Conservation (phyloP, 2,113 vertebrate species). For the Colius striatus region DNA sequence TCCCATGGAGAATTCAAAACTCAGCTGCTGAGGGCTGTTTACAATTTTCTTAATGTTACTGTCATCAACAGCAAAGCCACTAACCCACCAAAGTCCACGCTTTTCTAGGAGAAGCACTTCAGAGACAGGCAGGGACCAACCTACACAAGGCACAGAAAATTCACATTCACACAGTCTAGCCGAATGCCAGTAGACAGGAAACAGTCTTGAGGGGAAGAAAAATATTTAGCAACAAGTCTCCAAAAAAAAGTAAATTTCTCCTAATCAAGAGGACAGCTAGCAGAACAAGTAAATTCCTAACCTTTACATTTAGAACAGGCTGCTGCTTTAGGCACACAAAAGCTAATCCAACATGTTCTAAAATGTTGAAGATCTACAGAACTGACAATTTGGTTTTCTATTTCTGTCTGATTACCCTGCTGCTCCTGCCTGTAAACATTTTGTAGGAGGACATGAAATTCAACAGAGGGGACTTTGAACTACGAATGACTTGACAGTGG, state of each 20-base stretch:
- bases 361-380: constrained; percentile 32
- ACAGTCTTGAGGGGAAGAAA: not conserved
- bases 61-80: not conserved
- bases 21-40: not conserved
- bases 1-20: not conserved
- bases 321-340: constrained; percentile 47
- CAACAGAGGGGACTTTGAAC: constrained; percentile 24
- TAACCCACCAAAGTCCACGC: not conserved
- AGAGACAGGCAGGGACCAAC: constrained; percentile 19
- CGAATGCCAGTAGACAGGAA: not conserved
- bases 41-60: constrained; percentile 16
- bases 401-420: constrained; percentile 62
- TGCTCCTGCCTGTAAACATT: constrained; percentile 50
- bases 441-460: constrained; percentile 60
- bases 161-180: not conserved
- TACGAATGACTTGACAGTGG: constrained; percentile 33
- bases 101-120: not conserved
- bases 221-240: not conserved
- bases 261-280: constrained; percentile 3
- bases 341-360: constrained; percentile 46
- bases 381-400: constrained; percentile 64
- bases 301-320: constrained; percentile 8
- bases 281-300: constrained; percentile 35
- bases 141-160: constrained; percentile 3
- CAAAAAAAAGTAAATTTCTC: not conserved